Evolutionary conservation across 2,797 vertebrate genomes (phyloP), one percentile per base, ranked within the genome.

Genomic region (Bradypodion ventrale): DNA sequence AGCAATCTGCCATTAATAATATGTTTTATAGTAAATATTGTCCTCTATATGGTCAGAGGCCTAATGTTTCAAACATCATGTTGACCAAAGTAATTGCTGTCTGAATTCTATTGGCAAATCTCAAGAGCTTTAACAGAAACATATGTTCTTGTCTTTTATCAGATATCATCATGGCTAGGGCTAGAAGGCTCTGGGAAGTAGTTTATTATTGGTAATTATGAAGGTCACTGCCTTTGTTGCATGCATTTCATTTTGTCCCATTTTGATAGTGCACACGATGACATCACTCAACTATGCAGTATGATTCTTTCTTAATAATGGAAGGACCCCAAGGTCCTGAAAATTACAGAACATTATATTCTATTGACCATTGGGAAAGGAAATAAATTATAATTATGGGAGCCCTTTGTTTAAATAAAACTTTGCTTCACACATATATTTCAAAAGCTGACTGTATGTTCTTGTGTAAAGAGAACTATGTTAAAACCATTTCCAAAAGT

Each of bases 301-400:
- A 89, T 94, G 87, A 94, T 94, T 93, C 87, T 82, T 93, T 94
- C 69, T 94, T 92, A 95, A 94, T 91, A 91, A 94, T 88, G 85
- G 91, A 23, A 90, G 95, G 95, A 89, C 81, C 75, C 84, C 88
- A 78, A 87, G 88, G 52, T 56, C 52, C 76, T 85, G 80, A 87
- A 95, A 89, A 87, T 90, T 87, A 88, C 15, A 19, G 16, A 19
- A 56, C 80, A 15, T 76, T 84, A 23, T 80, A 66, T 69, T 87
- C 78, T 1, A 84, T 85, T 87, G 83, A 86, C 87, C 76, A 86
- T 87, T 42, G 83, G 87, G 60, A 86, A 92, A 87, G 68, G 74
- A 68, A 56, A 56, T 56, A 56, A 78, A 80, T 21, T 63, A 86
- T 84, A 78, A 63, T 91, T 88, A 74, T 69, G 85, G 37, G 63